A percentile compares a stretch with the other conserved stretches of the same genome.
Conservation (phyloP, 2,113 vertebrate species). For the Ammodytes marinus region DNA sequence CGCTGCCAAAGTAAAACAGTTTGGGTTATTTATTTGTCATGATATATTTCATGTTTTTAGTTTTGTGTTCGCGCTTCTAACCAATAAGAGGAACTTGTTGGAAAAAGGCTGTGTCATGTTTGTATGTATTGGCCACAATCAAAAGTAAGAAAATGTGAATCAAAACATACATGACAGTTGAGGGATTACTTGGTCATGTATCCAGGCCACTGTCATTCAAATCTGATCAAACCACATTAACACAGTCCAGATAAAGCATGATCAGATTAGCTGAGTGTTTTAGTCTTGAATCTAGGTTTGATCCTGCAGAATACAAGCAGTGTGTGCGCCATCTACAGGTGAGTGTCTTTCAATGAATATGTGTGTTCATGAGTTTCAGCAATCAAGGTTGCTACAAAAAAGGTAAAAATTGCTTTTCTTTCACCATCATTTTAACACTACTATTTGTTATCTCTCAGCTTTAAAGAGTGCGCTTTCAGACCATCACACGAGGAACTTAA, state of each 20-base stretch:
- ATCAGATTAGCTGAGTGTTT: neutral
- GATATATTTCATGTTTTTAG: neutral
- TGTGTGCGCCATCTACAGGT: constrained; percentile 37
- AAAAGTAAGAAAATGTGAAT: neutral
- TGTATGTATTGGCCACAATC: neutral
- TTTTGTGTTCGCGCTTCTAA: neutral
- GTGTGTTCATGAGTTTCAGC: neutral
- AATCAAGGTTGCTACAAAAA: neutral
- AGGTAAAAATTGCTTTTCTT: neutral
- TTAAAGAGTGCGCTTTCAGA: neutral
- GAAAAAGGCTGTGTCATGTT: neutral
- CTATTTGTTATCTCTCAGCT: neutral
- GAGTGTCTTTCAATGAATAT: neutral
- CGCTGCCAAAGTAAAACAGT: neutral
- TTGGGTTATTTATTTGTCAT: neutral
- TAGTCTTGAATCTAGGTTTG: neutral
- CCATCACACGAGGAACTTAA: neutral
- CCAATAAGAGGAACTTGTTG: fast-evolving
- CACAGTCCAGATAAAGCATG: neutral
- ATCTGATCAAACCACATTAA: neutral
- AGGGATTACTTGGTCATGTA: neutral
- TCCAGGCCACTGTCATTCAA: neutral
- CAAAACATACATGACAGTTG: neutral
- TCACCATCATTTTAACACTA: neutral
- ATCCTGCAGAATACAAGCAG: neutral